Conservation (phyloP, 2,888 invertebrate genomes). For the Cylloceria caligata region DNA sequence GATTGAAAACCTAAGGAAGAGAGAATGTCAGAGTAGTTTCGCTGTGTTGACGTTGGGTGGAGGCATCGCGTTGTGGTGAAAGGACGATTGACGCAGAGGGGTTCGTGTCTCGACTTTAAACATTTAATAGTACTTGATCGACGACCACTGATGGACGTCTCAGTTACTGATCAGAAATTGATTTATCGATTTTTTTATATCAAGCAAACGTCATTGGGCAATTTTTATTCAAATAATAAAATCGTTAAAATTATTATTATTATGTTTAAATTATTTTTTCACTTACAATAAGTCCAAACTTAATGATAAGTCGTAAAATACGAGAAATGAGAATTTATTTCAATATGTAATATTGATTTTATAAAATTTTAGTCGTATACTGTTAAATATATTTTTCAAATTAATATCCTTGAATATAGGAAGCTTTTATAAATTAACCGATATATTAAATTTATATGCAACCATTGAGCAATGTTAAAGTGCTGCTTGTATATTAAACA, state of each 20-base stretch:
- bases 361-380: too few species aligned
- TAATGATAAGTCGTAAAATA: too few species aligned
- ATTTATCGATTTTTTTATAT: neutral
- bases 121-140: neutral
- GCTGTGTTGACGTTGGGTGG: constrained; percentile 24
- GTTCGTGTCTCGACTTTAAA: neutral
- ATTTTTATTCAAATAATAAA: constrained; percentile 2
- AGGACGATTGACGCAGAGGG: neutral
- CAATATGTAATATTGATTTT: too few species aligned
- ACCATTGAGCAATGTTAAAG: too few species aligned
- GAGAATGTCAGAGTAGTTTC: constrained; percentile 17
- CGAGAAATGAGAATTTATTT: too few species aligned
- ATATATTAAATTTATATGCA: too few species aligned
- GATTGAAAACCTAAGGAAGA: neutral
- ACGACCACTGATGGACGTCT: neutral
- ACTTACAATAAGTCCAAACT: too few species aligned
- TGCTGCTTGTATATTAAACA: too few species aligned
- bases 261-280: neutral
- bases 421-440: too few species aligned
- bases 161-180: neutral
- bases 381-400: too few species aligned
- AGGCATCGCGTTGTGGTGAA: constrained; percentile 9
- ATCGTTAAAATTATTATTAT: neutral
- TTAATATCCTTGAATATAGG: too few species aligned
- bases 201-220: neutral